These are phyloP conservation scores for Chrysocyon brachyurus DNA, from an alignment of 2,797 vertebrate species.

Conservation along the genomic window DNA sequence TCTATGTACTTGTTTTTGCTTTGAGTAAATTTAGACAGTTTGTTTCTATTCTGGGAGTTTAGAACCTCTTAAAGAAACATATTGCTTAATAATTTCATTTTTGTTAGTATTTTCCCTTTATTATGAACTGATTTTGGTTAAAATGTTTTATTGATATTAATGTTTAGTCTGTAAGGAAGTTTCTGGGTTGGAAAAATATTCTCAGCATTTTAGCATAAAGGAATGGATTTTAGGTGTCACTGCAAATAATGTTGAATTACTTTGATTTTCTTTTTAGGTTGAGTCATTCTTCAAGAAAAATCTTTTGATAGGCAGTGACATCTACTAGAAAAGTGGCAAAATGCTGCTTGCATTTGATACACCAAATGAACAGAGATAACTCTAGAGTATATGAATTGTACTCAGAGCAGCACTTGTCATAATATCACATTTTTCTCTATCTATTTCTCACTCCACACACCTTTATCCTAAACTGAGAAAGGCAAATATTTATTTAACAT, in stretches of 20 bases:
- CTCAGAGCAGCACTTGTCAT: background rate
- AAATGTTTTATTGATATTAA: background rate
- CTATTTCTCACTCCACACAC: background rate
- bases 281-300: slow-evolving; percentile 65
- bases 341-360: slow-evolving; percentile 9
- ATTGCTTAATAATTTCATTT: slow-evolving; percentile 41
- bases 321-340: slow-evolving; percentile 67
- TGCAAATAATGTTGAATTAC: slow-evolving; percentile 52
- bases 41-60: slow-evolving; percentile 54
- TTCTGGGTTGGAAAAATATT: slow-evolving; percentile 17
- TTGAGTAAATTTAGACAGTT: slow-evolving; percentile 52
- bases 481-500: background rate
- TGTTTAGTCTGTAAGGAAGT: background rate
- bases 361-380: slow-evolving; percentile 23
- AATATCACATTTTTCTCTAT: background rate
- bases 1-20: slow-evolving; percentile 56
- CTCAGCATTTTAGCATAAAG: slow-evolving; percentile 22
- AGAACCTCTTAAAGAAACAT: slow-evolving; percentile 36
- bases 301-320: slow-evolving; percentile 64
- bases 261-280: slow-evolving; percentile 69
- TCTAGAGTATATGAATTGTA: background rate
- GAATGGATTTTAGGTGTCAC: slow-evolving; percentile 31
- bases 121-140: slow-evolving; percentile 23
- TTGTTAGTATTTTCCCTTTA: background rate
- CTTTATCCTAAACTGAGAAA: background rate